These are phyloP conservation scores for Pollimyrus isidori DNA, from an alignment of 2,113 vertebrate species.

Conservation along the genomic window DNA sequence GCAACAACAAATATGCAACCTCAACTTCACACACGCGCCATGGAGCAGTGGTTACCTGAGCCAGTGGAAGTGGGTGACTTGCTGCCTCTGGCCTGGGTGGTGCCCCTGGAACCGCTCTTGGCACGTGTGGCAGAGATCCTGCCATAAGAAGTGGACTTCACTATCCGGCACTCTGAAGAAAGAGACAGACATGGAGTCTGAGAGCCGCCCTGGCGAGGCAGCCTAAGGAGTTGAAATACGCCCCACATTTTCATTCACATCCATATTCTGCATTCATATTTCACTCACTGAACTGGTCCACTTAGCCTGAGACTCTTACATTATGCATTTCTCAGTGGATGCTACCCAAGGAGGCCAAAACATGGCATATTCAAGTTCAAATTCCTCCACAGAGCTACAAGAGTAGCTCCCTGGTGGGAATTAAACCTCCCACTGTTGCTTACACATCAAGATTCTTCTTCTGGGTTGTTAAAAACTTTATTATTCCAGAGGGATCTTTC, in stretches of 20 bases:
- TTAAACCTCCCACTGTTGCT: not conserved
- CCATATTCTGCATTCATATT: not conserved
- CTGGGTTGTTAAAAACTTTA: not conserved
- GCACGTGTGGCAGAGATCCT: conserved; percentile 77
- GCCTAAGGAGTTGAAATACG: not conserved
- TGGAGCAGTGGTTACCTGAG: conserved; percentile 66
- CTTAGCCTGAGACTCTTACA: not conserved
- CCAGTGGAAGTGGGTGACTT: conserved; percentile 87
- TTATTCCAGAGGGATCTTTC: not conserved
- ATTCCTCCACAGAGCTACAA: not conserved
- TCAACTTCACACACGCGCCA: not conserved
- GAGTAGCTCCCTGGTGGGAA: not conserved
- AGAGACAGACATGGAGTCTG: not conserved
- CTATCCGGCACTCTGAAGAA: conserved; percentile 80
- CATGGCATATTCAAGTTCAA: not conserved
- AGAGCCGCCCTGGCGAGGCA: not conserved
- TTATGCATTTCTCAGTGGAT: not conserved
- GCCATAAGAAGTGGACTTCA: conserved; percentile 91
- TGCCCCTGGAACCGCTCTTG: conserved; percentile 72
- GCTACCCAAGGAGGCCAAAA: not conserved
- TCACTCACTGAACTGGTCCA: not conserved
- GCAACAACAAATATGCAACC: not conserved
- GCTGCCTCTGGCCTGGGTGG: conserved; percentile 78
- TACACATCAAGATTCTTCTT: conserved; percentile 2
- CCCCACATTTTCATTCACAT: conserved; percentile 3